A percentile compares a stretch with the other conserved stretches of the same genome.
These are phyloP conservation scores for Intellagama lesueurii DNA, from an alignment of 2,797 vertebrate genomes.

Conservation along the genomic window DNA sequence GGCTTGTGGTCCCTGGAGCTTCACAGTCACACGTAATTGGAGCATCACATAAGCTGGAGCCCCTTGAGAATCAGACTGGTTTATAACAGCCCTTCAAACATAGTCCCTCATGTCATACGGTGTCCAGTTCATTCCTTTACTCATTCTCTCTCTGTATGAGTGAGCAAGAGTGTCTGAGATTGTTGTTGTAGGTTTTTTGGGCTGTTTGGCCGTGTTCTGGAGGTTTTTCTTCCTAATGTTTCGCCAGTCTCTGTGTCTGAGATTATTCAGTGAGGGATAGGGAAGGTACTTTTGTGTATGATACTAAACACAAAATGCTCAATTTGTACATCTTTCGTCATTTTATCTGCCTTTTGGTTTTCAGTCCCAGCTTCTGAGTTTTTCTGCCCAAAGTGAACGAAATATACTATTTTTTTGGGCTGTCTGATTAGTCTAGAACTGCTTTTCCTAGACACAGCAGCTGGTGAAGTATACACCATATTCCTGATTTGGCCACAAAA, in stretches of 20 bases:
- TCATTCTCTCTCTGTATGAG: not conserved
- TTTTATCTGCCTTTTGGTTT: slow-evolving; percentile 38
- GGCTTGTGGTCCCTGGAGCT: not conserved
- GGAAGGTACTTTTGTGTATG: not conserved
- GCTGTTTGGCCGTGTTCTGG: too few species aligned
- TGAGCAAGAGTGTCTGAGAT: not conserved
- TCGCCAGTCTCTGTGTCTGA: not conserved
- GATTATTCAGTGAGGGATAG: not conserved
- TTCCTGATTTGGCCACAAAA: not conserved
- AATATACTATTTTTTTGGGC: slow-evolving; percentile 14
- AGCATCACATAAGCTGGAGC: not conserved
- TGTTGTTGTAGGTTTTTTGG: not conserved
- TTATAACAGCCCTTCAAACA: slow-evolving; percentile 5
- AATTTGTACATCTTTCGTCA: slow-evolving; percentile 36
- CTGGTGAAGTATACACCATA: not conserved
- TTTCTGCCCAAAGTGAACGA: slow-evolving; percentile 42
- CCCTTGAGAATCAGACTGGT: not conserved
- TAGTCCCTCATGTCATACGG: not conserved
- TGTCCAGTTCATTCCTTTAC: not conserved
- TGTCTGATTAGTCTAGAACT: slow-evolving; percentile 41
- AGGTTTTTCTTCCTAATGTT: too few species aligned
- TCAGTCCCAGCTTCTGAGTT: not conserved
- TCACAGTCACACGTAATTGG: rapidly evolving
- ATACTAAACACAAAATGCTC: not conserved
- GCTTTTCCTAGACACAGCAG: not conserved